Conservation (phyloP, 2,888 invertebrate genomes). For the Phymatocera aterrima region DNA sequence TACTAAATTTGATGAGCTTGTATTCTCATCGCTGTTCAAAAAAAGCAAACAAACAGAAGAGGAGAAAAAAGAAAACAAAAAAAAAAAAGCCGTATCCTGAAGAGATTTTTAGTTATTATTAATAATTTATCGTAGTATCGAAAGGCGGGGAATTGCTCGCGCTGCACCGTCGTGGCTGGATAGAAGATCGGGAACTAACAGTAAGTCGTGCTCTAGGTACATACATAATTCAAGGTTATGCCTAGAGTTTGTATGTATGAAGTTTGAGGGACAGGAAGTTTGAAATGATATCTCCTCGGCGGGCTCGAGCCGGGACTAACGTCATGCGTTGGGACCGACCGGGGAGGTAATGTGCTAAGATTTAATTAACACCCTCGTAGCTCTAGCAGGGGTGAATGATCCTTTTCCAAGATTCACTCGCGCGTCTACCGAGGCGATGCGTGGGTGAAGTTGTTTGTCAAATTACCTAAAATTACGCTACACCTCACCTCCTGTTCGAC, state of each 20-base stretch:
- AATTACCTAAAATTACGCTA: neutral
- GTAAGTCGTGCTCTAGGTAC: too few relatives aligned
- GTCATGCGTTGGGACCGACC: conserved; percentile 1
- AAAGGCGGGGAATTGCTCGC: too few relatives aligned
- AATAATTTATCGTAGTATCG: too few relatives aligned
- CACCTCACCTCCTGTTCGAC: too few relatives aligned
- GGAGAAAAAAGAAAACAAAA: too few relatives aligned
- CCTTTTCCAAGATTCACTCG: conserved; percentile 36
- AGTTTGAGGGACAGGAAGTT: conserved; percentile 37
- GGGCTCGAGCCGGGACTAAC: conserved; percentile 12
- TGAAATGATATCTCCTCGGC: conserved; percentile 36
- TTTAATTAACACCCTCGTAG: conserved; percentile 31
- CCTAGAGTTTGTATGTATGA: neutral
- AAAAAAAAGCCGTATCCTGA: too few relatives aligned
- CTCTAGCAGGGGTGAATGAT: conserved; percentile 26
- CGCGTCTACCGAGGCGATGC: neutral
- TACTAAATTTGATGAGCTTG: too few relatives aligned
- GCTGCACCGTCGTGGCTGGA: neutral
- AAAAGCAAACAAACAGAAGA: too few relatives aligned
- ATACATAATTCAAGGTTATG: neutral
- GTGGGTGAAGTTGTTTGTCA: neutral
- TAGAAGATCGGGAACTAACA: too few relatives aligned
- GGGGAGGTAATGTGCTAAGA: neutral
- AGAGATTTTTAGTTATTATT: too few relatives aligned
- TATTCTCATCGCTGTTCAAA: too few relatives aligned